These are phyloP conservation scores for Synanthedon formicaeformis DNA, from an alignment of 2,888 invertebrate genomes.

Conservation along the genomic window DNA sequence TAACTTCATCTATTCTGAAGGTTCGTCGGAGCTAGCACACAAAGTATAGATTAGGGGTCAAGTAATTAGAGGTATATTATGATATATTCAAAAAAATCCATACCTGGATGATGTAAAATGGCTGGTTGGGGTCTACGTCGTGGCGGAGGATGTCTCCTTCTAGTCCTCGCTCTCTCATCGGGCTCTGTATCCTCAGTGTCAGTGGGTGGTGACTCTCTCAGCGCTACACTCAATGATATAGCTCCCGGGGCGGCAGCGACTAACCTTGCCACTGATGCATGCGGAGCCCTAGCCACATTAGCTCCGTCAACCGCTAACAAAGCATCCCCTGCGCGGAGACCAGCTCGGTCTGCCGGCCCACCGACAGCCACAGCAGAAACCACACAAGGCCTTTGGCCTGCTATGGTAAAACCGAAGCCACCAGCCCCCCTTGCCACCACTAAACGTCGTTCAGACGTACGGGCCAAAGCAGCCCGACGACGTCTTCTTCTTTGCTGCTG, in stretches of 20 bases:
- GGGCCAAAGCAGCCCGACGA: constrained; percentile 44
- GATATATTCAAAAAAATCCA: background rate
- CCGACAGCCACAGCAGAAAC: constrained; percentile 92
- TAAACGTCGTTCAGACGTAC: constrained; percentile 79
- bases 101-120: constrained; percentile 51
- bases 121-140: constrained; percentile 48
- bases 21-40: no score
- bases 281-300: constrained; percentile 91
- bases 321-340: constrained; percentile 92
- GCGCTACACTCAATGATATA: constrained; percentile 86
- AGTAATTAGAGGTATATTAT: background rate
- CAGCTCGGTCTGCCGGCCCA: constrained; percentile 88
- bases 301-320: constrained; percentile 91
- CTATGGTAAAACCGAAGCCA: constrained; percentile 98
- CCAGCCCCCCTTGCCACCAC: constrained; percentile 87
- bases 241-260: constrained; percentile 89
- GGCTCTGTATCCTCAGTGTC: constrained; percentile 63
- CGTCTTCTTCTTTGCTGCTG: constrained; percentile 60
- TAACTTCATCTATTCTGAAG: no score
- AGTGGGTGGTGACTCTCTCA: constrained; percentile 53
- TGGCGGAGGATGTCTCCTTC: constrained; percentile 53
- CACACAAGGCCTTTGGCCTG: constrained; percentile 95
- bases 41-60: background rate
- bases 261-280: constrained; percentile 92
- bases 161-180: constrained; percentile 49